Evolutionary conservation across 2,888 invertebrate genomes (phyloP), one percentile per base, ranked within the genome.

Genomic region (Hemistola chrysoprasaria): DNA sequence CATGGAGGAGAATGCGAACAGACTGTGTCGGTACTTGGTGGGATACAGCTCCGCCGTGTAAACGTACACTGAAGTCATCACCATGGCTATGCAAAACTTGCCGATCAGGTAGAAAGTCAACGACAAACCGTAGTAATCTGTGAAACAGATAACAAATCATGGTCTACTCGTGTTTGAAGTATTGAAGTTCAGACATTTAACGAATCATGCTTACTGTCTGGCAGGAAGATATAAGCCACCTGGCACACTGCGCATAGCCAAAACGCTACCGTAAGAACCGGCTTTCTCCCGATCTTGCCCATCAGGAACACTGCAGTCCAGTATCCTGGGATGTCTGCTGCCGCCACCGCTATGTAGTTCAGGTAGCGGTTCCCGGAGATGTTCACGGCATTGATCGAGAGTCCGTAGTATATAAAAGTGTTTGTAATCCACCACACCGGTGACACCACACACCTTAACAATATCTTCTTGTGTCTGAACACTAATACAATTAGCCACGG

Each of bases 261-360:
- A 68, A 91, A 92, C 0, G 90, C 90, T 1, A 72, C 75, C 28
- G 87, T 89, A 0, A 93, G 71, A 0, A 92, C 91, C 11, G 88
- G 81, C 47, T 91, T 90, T 44, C 92, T 77, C 0, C 93, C 93
- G 4, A 91, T 68, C 37, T 75, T 81, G 45, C 91, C 90, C 59
- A 93, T 82, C 6, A 92, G 64, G 8, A 91, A 63, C 32, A 90
- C 90, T 0, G 92, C 91, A 22, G 90, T 56, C 56, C 92, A 77
- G 61, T 91, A 92, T 0, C 92, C 93, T 0, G 94, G 94, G 37
- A 94, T 91, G 68, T 94, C 94, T 1, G 92, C 90, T 6, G 90
- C 67, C 0, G 90, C 76, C 2, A 91, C 91, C 10, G 91, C 71
- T 39, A 92, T 87, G 61, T 92, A 93, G 73, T 93, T 93, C 6